These are phyloP conservation scores for Sardina pilchardus DNA, from an alignment of 2,113 vertebrate species.

Conservation along the genomic window DNA sequence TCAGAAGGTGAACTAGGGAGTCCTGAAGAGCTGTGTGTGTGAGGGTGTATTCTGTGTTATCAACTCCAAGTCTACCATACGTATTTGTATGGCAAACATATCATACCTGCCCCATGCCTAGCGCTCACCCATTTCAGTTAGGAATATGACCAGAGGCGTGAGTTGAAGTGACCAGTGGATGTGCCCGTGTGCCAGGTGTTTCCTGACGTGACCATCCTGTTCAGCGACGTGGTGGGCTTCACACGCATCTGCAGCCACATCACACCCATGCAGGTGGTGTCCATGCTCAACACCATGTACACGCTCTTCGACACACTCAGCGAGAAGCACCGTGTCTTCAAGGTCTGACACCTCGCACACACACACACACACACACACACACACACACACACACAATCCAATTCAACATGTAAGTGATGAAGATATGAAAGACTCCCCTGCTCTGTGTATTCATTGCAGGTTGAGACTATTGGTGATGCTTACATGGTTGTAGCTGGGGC, in stretches of 20 bases:
- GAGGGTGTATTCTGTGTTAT: background rate
- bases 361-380: background rate
- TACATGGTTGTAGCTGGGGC: conserved; percentile 74
- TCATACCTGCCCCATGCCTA: background rate
- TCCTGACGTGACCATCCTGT: conserved; percentile 74
- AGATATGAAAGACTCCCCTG: background rate
- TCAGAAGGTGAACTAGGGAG: too few relatives aligned
- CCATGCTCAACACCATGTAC: conserved; percentile 76
- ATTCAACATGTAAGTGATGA: background rate
- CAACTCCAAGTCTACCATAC: background rate
- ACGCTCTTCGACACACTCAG: conserved; percentile 75
- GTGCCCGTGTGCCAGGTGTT: conserved; percentile 61
- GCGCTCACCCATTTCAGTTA: background rate
- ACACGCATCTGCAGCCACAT: conserved; percentile 76
- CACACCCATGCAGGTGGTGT: conserved; percentile 74
- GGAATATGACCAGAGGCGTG: background rate
- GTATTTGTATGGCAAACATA: background rate
- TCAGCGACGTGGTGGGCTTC: conserved; percentile 75
- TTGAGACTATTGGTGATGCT: conserved; percentile 72
- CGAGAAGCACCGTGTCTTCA: conserved; percentile 74
- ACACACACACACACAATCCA: background rate
- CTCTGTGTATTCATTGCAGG: conserved; percentile 47
- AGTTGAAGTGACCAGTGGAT: background rate
- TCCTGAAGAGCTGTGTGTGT: background rate
- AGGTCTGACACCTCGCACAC: conserved; percentile 55